Conservation (phyloP, 1,140 invertebrate genomes). For the Hydropsyche tenuis region DNA sequence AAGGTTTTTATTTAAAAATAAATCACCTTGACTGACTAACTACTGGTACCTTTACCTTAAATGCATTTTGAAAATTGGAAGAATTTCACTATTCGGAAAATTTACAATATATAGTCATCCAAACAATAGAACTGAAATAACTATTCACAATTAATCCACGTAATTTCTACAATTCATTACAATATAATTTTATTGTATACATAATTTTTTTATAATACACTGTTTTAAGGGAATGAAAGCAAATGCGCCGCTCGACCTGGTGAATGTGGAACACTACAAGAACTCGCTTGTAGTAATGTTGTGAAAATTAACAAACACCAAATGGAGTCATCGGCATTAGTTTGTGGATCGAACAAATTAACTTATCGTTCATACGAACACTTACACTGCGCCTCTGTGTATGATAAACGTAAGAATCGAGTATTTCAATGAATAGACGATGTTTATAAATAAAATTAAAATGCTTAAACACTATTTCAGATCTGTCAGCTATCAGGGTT, state of each 20-base stretch:
- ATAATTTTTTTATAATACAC: too few species aligned
- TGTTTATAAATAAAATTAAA: neutral
- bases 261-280: conserved; percentile 50
- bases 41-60: too few species aligned
- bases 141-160: too few species aligned
- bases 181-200: too few species aligned
- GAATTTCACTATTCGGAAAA: too few species aligned
- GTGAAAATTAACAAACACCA: conserved; percentile 45
- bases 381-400: conserved; percentile 51
- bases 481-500: conserved; percentile 51
- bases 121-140: too few species aligned
- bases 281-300: conserved; percentile 50
- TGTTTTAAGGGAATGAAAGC: conserved; percentile 47
- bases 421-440: neutral
- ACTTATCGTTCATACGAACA: conserved; percentile 53
- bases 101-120: too few species aligned
- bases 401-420: conserved; percentile 52
- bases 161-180: too few species aligned
- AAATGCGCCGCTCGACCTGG: conserved; percentile 47
- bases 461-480: conserved; percentile 43
- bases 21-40: too few species aligned
- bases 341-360: conserved; percentile 54
- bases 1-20: too few species aligned
- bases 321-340: conserved; percentile 43
- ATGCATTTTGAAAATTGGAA: too few species aligned